Conservation (phyloP, 1,140 invertebrate species). For the Chlorops oryzae region DNA sequence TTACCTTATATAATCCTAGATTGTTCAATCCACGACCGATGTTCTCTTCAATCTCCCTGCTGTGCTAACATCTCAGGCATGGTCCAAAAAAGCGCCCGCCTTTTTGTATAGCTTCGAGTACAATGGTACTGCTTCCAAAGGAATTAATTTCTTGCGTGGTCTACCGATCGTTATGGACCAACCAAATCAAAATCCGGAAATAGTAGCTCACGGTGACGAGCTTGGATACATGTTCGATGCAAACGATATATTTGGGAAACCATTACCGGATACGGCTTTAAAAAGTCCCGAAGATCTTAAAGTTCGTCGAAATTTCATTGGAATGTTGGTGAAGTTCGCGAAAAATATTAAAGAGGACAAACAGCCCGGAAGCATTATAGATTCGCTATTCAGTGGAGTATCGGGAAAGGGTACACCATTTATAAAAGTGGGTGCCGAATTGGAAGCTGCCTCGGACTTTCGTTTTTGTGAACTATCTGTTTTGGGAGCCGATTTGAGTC, state of each 20-base stretch:
- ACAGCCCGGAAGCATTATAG: conserved; percentile 37
- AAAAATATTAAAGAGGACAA: conserved; percentile 20
- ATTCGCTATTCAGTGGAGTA: conserved; percentile 47
- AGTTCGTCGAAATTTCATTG: conserved; percentile 58
- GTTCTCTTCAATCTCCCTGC: conserved; percentile 68
- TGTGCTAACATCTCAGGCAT: conserved; percentile 60
- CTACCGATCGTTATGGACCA: conserved; percentile 52
- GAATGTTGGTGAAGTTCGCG: conserved; percentile 61
- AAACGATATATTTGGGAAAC: conserved; percentile 55
- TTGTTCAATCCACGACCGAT: conserved; percentile 53
- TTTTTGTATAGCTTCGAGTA: conserved; percentile 72
- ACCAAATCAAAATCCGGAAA: conserved; percentile 36
- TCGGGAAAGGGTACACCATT: conserved; percentile 51
- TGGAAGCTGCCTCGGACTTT: conserved; percentile 51
- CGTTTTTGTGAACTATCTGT: conserved; percentile 59
- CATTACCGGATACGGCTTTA: conserved; percentile 43
- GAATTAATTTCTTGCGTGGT: conserved; percentile 57
- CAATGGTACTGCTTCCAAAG: conserved; percentile 54
- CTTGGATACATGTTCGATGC: conserved; percentile 62
- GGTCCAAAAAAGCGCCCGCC: conserved; percentile 55
- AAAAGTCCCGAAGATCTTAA: conserved; percentile 52
- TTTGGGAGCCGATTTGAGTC: conserved; percentile 52
- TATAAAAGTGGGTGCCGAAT: conserved; percentile 51
- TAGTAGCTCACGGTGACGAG: conserved; percentile 61
- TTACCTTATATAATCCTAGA: conserved; percentile 20